Conservation (phyloP, 2,113 vertebrate genomes). For the Apus apus region DNA sequence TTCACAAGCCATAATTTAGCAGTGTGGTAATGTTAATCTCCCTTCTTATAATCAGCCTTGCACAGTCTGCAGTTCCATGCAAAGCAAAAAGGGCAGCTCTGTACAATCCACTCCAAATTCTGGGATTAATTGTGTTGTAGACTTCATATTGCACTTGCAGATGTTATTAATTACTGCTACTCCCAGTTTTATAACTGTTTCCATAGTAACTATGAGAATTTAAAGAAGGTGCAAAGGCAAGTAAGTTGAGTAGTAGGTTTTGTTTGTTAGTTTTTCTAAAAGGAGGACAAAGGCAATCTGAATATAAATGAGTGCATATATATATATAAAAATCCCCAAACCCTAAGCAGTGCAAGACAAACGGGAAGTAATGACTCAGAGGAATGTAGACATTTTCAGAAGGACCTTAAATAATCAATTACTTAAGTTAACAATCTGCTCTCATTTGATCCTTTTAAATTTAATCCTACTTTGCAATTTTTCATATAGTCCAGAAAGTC, state of each 20-base stretch:
- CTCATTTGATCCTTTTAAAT: background rate
- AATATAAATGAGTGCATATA: background rate
- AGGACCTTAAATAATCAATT: background rate
- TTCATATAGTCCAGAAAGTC: background rate
- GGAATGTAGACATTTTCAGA: background rate
- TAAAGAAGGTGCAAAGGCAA: background rate
- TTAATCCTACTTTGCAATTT: background rate
- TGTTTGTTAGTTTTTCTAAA: background rate
- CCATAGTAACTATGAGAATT: conserved; percentile 28
- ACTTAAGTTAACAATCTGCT: background rate
- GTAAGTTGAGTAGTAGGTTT: background rate
- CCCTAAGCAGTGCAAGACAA: background rate
- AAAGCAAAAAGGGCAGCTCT: conserved; percentile 6
- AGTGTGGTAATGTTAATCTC: background rate
- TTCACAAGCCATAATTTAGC: background rate
- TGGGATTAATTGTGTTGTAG: conserved; percentile 30
- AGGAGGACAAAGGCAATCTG: background rate
- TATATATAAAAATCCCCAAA: background rate
- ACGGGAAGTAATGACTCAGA: background rate
- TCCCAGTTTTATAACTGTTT: conserved; percentile 45
- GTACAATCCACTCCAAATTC: background rate
- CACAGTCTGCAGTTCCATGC: background rate
- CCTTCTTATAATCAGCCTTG: background rate
- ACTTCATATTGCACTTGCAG: conserved; percentile 45
- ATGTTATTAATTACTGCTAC: conserved; percentile 58